phyloP scores from a whole-genome alignment of 2,888 invertebrate species.

The Ferrisia virgata region DNA sequence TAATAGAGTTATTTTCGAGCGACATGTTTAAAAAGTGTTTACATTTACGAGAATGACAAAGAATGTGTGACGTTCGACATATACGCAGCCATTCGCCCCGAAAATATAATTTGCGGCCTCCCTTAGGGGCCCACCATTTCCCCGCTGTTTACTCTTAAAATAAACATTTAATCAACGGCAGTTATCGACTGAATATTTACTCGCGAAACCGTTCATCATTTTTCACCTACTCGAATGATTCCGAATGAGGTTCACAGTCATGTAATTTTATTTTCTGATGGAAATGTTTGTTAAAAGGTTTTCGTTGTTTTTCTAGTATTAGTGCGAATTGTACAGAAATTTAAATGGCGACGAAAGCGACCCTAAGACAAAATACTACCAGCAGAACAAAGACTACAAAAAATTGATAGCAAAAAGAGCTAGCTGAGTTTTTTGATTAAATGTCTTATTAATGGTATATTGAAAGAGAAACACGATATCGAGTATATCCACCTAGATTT shows the following conservation, averaged over 20 bases:
- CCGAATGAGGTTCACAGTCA: conserved; percentile 34
- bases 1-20: conserved; percentile 31
- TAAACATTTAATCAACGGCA: conserved; percentile 41
- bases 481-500: too few species aligned
- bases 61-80: conserved; percentile 32
- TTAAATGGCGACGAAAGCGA: neutral
- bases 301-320: conserved; percentile 37
- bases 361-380: neutral
- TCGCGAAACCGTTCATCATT: conserved; percentile 41
- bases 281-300: conserved; percentile 41
- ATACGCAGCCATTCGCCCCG: conserved; percentile 11
- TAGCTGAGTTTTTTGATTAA: neutral
- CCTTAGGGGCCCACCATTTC: conserved; percentile 34
- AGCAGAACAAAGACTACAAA: neutral
- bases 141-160: conserved; percentile 34
- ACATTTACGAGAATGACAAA: conserved; percentile 28
- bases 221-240: conserved; percentile 40
- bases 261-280: conserved; percentile 39
- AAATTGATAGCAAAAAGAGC: neutral
- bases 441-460: too few species aligned
- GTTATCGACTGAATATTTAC: conserved; percentile 41
- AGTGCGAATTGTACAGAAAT: conserved; percentile 8
- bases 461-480: too few species aligned
- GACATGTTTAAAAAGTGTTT: conserved; percentile 29
- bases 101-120: conserved; percentile 41